phyloP scores from a whole-genome alignment of 2,113 vertebrate genomes.

The Brienomyrus longianalis region DNA sequence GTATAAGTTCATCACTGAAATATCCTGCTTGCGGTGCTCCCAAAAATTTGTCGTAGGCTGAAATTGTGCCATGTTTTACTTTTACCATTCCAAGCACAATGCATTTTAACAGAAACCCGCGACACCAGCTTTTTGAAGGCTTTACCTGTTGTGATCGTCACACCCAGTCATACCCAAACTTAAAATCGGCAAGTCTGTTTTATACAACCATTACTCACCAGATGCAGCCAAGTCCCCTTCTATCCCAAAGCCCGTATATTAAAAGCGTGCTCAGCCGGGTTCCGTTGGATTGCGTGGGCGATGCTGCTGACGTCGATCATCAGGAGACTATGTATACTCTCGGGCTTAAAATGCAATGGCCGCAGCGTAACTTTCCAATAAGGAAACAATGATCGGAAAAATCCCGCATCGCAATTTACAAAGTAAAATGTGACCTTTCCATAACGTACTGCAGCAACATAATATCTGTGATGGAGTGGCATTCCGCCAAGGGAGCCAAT shows the following conservation, averaged over 20 bases:
- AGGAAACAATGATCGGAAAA: not conserved
- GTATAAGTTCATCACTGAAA: not conserved
- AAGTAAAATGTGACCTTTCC: not conserved
- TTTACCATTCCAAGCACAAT: not conserved
- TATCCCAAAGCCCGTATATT: not conserved
- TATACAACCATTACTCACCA: not conserved
- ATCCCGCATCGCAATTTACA: not conserved
- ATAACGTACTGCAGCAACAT: not conserved
- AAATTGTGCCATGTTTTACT: not conserved
- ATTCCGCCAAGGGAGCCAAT: not conserved
- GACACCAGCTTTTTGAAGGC: not conserved
- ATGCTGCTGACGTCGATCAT: not conserved
- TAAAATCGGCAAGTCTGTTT: not conserved
- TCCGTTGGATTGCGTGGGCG: not conserved
- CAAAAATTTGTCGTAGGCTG: not conserved
- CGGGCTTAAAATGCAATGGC: not conserved
- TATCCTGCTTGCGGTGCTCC: not conserved
- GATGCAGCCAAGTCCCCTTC: not conserved
- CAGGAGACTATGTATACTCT: not conserved
- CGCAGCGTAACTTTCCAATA: not conserved
- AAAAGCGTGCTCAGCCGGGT: not conserved
- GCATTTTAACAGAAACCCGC: not conserved
- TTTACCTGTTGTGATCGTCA: not conserved
- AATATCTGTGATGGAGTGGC: not conserved
- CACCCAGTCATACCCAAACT: not conserved